These are phyloP conservation scores for Nemurella pictetii DNA, from an alignment of 2,888 invertebrate species.

Conservation along the genomic window DNA sequence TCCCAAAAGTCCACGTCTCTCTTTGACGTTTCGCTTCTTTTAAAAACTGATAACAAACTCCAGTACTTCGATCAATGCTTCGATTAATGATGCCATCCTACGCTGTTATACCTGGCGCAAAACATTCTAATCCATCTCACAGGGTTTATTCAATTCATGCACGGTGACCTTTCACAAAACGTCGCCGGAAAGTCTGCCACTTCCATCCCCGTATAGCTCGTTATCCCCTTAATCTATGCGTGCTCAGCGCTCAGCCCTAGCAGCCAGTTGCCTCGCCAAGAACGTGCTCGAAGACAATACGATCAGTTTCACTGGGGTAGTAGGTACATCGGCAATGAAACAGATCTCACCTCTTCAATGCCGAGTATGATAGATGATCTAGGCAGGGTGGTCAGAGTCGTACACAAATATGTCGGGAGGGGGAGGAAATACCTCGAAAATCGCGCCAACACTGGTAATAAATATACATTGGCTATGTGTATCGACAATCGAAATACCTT, in stretches of 20 bases:
- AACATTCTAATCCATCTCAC: no score
- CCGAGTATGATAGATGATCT: slow-evolving; percentile 8
- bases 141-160: background rate
- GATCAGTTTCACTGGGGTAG: background rate
- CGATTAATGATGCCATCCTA: no score
- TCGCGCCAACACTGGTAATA: background rate
- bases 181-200: background rate
- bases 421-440: background rate
- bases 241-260: slow-evolving; percentile 23
- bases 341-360: background rate
- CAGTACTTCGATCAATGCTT: no score
- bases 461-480: background rate
- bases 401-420: background rate
- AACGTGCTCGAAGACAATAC: slow-evolving; percentile 12
- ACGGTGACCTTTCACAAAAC: background rate
- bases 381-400: background rate
- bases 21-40: no score
- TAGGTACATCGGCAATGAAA: background rate
- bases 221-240: slow-evolving; percentile 34
- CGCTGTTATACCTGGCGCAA: background rate
- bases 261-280: background rate
- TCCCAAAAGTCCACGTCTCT: no score
- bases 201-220: background rate
- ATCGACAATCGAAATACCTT: slow-evolving; percentile 12
- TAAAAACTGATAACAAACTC: no score